phyloP scores from a whole-genome alignment of 1,140 invertebrate genomes.

The Augochlora pura region DNA sequence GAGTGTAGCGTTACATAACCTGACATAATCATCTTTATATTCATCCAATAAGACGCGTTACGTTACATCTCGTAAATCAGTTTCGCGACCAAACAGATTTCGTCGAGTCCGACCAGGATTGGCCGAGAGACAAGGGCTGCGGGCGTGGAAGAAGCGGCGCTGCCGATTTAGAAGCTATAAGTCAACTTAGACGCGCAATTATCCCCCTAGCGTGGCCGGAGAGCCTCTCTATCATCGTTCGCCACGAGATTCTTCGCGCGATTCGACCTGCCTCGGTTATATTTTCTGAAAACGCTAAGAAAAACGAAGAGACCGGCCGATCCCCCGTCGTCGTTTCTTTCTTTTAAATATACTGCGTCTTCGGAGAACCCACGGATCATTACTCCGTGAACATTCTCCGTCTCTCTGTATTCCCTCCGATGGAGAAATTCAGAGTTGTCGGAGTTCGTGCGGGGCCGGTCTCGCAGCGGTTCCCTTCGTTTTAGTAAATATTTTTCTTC shows the following conservation, averaged over 20 bases:
- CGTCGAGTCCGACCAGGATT: neutral
- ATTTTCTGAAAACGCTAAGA: slow-evolving; percentile 53
- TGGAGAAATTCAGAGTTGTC: too few species aligned
- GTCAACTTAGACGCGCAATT: slow-evolving; percentile 76
- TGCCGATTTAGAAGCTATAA: slow-evolving; percentile 77
- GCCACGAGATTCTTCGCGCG: slow-evolving; percentile 58
- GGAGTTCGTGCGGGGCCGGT: too few species aligned
- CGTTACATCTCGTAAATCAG: neutral
- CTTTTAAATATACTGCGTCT: neutral
- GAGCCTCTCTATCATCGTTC: slow-evolving; percentile 55
- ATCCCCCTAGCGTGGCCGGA: slow-evolving; percentile 60
- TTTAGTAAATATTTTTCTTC: too few species aligned
- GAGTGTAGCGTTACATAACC: too few species aligned
- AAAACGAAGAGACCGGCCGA: slow-evolving; percentile 14
- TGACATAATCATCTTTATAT: too few species aligned
- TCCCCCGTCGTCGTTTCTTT: neutral
- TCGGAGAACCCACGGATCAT: neutral
- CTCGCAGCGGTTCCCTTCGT: too few species aligned
- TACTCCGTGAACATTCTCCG: too few species aligned
- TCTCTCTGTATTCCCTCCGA: too few species aligned
- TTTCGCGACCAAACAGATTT: neutral
- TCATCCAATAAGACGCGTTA: too few species aligned
- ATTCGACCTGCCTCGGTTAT: slow-evolving; percentile 56
- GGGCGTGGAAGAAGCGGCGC: slow-evolving; percentile 33
- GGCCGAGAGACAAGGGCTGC: slow-evolving; percentile 34